Conservation (phyloP, 2,113 vertebrate genomes). For the Eclectus roratus region DNA sequence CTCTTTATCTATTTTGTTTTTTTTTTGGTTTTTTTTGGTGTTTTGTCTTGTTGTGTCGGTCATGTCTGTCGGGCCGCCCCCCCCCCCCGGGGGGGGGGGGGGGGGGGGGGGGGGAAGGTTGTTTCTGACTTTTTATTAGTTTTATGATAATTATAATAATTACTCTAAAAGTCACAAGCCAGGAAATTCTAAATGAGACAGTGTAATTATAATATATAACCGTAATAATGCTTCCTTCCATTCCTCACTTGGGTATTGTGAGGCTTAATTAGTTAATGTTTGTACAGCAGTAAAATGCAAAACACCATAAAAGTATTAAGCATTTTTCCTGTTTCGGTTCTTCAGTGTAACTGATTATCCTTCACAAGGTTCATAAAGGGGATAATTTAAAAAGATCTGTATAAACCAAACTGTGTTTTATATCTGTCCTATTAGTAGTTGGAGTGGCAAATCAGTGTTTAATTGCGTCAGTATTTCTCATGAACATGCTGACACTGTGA, state of each 20-base stretch:
- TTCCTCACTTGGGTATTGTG: slow-evolving; percentile 45
- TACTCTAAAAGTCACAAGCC: slow-evolving; percentile 42
- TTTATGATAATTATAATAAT: slow-evolving; percentile 54
- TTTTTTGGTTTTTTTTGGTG: no score
- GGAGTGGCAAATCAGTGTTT: slow-evolving; percentile 28
- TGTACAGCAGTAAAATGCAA: slow-evolving; percentile 45
- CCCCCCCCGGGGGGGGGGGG: no score
- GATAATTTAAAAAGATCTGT: not conserved
- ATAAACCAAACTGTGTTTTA: slow-evolving; percentile 2
- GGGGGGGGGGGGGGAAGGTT: not conserved
- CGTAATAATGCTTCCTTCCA: slow-evolving; percentile 45
- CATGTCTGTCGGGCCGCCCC: no score
- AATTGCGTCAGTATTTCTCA: slow-evolving; percentile 30
- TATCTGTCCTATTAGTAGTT: slow-evolving; percentile 2
- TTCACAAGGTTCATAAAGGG: not conserved
- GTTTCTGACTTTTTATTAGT: slow-evolving; percentile 49
- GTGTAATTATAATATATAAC: slow-evolving; percentile 51
- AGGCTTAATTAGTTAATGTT: slow-evolving; percentile 56
- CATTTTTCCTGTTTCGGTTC: not conserved
- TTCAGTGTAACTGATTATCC: not conserved
- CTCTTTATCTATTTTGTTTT: no score
- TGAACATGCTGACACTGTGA: not conserved
- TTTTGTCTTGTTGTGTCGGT: no score
- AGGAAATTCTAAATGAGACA: slow-evolving; percentile 50
- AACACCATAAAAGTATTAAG: not conserved